Conservation (phyloP, 2,888 invertebrate genomes). For the Trachelus troglodyta region DNA sequence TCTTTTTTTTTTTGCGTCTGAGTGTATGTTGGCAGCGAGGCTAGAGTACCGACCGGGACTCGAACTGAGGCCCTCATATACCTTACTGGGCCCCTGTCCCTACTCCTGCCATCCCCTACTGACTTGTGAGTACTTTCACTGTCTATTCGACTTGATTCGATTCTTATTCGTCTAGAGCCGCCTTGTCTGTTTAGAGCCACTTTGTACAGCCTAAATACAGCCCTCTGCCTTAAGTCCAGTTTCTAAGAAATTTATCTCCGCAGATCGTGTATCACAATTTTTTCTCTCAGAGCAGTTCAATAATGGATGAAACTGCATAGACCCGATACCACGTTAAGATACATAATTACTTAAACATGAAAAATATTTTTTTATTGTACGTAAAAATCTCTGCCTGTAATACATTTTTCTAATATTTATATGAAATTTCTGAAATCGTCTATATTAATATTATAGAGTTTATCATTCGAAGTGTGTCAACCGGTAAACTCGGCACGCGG, state of each 20-base stretch:
- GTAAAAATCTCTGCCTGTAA: background rate
- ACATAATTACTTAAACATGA: conserved; percentile 17
- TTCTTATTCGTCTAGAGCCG: conserved; percentile 43
- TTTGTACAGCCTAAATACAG: conserved; percentile 48
- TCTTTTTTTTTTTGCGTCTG: conserved; percentile 36
- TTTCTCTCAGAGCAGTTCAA: background rate
- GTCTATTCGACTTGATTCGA: conserved; percentile 61
- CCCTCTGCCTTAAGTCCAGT: conserved; percentile 27
- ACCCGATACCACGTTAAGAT: background rate
- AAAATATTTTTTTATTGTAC: background rate
- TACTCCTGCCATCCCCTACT: conserved; percentile 45
- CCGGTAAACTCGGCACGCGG: background rate
- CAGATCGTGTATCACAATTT: background rate
- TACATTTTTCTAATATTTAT: background rate
- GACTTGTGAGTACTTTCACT: conserved; percentile 59
- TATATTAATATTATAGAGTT: background rate
- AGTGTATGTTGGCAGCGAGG: conserved; percentile 60
- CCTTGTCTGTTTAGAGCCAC: conserved; percentile 58
- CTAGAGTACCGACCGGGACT: conserved; percentile 62
- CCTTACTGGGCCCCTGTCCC: conserved; percentile 57
- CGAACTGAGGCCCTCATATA: conserved; percentile 65
- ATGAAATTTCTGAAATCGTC: background rate
- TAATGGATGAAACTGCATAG: background rate
- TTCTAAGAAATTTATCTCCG: background rate
- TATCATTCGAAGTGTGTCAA: background rate